These are phyloP conservation scores for Periophthalmus modestus DNA, from an alignment of 2,113 vertebrate species.

Conservation along the genomic window DNA sequence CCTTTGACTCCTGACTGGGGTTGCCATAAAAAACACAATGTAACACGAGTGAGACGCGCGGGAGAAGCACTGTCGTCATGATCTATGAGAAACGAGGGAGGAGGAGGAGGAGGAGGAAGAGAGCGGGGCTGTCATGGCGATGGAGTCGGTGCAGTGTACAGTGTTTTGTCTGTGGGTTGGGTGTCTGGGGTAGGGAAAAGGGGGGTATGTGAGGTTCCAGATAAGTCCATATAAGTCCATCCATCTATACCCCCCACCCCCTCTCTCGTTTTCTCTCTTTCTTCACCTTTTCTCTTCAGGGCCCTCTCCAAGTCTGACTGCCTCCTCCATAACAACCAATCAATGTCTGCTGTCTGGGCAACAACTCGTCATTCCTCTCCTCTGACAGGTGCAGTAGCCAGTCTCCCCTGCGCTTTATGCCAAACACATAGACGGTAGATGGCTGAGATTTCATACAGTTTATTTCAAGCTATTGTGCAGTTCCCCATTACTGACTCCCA, in stretches of 20 bases:
- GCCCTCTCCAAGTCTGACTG: not conserved
- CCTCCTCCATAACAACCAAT: slow-evolving; percentile 25
- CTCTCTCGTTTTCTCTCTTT: too few species aligned
- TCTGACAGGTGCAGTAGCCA: slow-evolving; percentile 10
- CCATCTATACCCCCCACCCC: too few species aligned
- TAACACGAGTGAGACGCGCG: slow-evolving; percentile 31
- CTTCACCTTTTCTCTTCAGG: not conserved
- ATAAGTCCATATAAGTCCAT: not conserved
- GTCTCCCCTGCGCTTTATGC: not conserved
- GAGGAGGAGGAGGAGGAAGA: slow-evolving; percentile 1
- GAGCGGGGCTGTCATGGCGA: slow-evolving; percentile 25
- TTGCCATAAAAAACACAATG: slow-evolving; percentile 52
- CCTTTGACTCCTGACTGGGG: slow-evolving; percentile 44
- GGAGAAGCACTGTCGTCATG: slow-evolving; percentile 39
- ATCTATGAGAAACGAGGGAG: slow-evolving; percentile 39
- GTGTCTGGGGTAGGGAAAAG: not conserved
- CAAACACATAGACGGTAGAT: not conserved
- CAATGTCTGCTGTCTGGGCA: slow-evolving; percentile 14
- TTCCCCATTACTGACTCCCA: not conserved
- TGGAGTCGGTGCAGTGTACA: slow-evolving; percentile 29
- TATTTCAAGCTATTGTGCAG: not conserved
- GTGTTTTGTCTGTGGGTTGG: slow-evolving; percentile 36
- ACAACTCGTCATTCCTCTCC: slow-evolving; percentile 12
- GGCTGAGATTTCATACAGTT: not conserved
- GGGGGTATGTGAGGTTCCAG: slow-evolving; percentile 20